These are phyloP conservation scores for Aporrectodea caliginosa DNA, from an alignment of 1,140 invertebrate genomes.

Conservation along the genomic window DNA sequence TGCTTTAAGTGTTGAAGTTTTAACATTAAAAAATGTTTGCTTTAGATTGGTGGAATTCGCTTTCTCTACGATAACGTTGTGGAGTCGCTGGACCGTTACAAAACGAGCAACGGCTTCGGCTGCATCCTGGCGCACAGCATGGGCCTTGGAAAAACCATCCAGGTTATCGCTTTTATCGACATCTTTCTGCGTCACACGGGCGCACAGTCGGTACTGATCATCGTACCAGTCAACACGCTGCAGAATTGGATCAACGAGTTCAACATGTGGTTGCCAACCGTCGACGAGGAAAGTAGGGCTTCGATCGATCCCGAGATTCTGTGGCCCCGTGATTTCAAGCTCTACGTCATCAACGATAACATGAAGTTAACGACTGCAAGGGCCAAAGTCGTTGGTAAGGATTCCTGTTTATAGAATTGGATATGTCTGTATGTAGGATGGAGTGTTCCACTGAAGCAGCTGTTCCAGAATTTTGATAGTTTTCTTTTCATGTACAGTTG, in stretches of 20 bases:
- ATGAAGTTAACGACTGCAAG: slow-evolving; percentile 84
- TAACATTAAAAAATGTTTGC: slow-evolving; percentile 30
- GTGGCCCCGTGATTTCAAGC: slow-evolving; percentile 72
- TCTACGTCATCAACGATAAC: slow-evolving; percentile 88
- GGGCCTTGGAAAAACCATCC: slow-evolving; percentile 98
- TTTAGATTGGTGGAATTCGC: slow-evolving; percentile 86
- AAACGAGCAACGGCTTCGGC: slow-evolving; percentile 87
- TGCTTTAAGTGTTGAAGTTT: slow-evolving; percentile 14
- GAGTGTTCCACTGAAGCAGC: no score
- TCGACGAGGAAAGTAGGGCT: slow-evolving; percentile 8
- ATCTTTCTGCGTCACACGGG: slow-evolving; percentile 86
- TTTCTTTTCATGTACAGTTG: no score
- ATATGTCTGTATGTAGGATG: no score
- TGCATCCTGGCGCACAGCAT: slow-evolving; percentile 98
- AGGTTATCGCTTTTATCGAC: slow-evolving; percentile 91
- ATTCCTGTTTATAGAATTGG: no score
- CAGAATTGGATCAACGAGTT: slow-evolving; percentile 98
- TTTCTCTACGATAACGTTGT: slow-evolving; percentile 96
- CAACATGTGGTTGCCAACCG: slow-evolving; percentile 85
- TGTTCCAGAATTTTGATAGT: no score
- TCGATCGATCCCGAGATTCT: slow-evolving; percentile 29
- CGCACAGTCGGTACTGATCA: slow-evolving; percentile 85
- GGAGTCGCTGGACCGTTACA: slow-evolving; percentile 81
- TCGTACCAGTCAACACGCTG: slow-evolving; percentile 97
- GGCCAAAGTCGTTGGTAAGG: slow-evolving; percentile 66